Conservation (phyloP, 37 sponge, comb jelly and placozoan species). For the Crambe crambe region DNA sequence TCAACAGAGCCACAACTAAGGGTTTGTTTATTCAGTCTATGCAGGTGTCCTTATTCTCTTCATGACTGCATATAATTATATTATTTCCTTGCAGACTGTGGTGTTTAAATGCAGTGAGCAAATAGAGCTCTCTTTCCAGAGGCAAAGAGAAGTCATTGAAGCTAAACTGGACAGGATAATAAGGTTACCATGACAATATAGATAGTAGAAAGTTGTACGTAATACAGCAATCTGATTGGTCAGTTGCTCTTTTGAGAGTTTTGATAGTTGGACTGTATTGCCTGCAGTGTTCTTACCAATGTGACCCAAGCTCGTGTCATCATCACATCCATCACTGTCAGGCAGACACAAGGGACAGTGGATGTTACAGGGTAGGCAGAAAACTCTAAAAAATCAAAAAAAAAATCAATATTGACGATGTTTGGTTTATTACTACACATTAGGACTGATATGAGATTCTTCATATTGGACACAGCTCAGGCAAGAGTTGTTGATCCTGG, state of each 20-base stretch:
- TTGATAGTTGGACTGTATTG: too few species aligned
- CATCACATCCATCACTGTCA: neutral
- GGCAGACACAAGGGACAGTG: conserved; percentile 10
- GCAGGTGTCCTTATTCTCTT: too few species aligned
- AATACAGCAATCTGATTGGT: neutral
- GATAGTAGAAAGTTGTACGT: neutral
- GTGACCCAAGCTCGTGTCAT: conserved; percentile 4
- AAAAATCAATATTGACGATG: too few species aligned
- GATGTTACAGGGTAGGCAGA: conserved; percentile 20
- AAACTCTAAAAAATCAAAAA: too few species aligned
- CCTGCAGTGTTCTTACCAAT: neutral
- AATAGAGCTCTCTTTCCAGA: neutral
- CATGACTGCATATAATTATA: neutral
- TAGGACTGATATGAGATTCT: conserved; percentile 41
- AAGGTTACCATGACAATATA: neutral
- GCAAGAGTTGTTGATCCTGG: conserved; percentile 4
- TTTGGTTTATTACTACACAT: too few species aligned
- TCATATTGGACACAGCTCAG: neutral
- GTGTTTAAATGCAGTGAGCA: conserved; percentile 17
- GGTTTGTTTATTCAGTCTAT: too few species aligned
- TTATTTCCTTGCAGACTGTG: neutral
- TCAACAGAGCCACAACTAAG: neutral
- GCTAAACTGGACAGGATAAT: neutral
- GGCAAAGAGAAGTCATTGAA: conserved; percentile 16
- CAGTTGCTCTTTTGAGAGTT: neutral